Evolutionary conservation across 2,797 vertebrate species (phyloP).

Genomic region (Tangara arthus): DNA sequence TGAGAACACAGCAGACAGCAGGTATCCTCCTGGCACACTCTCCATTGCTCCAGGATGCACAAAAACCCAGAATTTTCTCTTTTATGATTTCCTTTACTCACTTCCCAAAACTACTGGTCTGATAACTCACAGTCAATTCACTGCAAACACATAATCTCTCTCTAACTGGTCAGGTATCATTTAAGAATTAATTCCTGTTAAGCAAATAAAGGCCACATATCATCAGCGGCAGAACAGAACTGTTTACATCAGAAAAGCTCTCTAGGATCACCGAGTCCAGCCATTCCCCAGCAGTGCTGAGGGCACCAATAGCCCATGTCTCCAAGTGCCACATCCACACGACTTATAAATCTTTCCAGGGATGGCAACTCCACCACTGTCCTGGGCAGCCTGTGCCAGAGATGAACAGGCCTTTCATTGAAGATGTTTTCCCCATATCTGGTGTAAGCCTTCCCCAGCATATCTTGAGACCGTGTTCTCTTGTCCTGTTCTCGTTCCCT

Average conservation of each 20-base stretch:
- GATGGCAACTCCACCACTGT: no score
- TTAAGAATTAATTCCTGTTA: neutral
- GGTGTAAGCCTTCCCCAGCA: neutral
- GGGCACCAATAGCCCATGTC: neutral
- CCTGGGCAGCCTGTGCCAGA: neutral
- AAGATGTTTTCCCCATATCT: neutral
- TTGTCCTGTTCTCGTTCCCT: neutral
- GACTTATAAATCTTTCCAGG: neutral
- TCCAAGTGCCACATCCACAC: neutral
- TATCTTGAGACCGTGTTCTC: neutral
- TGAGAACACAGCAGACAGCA: neutral
- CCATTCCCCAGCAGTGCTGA: neutral
- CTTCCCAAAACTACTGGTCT: neutral
- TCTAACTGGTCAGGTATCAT: neutral
- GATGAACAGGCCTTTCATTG: neutral
- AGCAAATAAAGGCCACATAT: neutral
- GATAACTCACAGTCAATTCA: neutral
- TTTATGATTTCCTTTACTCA: neutral
- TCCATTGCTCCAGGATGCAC: neutral
- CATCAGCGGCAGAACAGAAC: neutral
- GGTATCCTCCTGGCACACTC: neutral
- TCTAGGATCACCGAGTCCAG: neutral
- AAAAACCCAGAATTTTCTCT: rapidly evolving
- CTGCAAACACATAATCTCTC: neutral
- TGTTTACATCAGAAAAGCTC: neutral